Base-by-base conservation (phyloP, 2,888 invertebrate species). In the Yponomeuta plumbellus region DNA sequence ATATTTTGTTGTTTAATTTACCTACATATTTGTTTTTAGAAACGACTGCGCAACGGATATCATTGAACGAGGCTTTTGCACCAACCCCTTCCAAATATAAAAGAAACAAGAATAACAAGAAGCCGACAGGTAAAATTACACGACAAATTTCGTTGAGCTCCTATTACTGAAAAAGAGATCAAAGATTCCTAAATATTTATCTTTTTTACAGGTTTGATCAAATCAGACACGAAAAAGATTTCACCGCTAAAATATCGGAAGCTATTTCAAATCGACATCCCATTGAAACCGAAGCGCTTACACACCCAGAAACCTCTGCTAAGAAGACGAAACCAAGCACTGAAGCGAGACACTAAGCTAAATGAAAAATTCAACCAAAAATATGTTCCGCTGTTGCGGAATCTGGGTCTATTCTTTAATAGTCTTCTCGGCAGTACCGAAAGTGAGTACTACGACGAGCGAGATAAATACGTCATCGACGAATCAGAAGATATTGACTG, bases 321-420 rank as follows among this genome's bases (percentile, higher is more conserved):
- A 44, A 83, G 79, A 71, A 76, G 78, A 11, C 84, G 75, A 68
- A 82, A 76, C 68, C 77, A 80, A 70, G 79, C 83, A 1, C 71
- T 71, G 44, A 87, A 88, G 76, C 75, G 83, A 67, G 83, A 87
- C 73, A 80, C 79, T 71, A 75, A 78, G 57, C 44, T 52, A 17
- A 52, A 52, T 17, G 44, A 52, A 10, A 52, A 17, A 52, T 52
- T 52, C 5, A 52, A 52, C 44, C 13, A 52, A 17, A 52, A 87
- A 74, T 83, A 88, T 71, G 80, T 86, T 65, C 88, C 89, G 61
- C 75, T 91, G 66, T 84, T 90, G 77, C 86, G 80, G 70, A 87
- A 81, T 76, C 77, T 91, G 78, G 79, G 83, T 73, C 71, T 88
- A 76, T 73, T 91, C 74, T 82, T 91, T 79, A 84, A 88, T 78